Evolutionary conservation across 1,140 invertebrate species (phyloP).

Genomic region (Sarcophaga peregrina): DNA sequence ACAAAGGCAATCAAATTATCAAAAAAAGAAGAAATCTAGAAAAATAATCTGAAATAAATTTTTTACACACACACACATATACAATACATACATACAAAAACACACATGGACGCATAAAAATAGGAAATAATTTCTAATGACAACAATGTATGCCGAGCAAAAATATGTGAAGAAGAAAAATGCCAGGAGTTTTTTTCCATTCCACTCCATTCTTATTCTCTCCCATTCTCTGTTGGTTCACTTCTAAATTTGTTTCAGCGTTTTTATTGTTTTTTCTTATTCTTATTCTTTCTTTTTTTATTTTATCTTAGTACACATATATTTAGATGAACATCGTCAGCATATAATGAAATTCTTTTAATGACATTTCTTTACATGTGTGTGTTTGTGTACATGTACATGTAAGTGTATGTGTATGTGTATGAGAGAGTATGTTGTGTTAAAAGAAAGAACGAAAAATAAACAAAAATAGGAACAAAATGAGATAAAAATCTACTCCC

Average conservation of each 20-base stretch:
- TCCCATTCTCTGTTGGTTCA: too few relatives aligned
- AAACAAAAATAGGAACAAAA: neutral
- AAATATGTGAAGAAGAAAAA: neutral
- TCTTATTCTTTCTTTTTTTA: neutral
- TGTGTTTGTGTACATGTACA: too few relatives aligned
- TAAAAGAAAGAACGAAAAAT: neutral
- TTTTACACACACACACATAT: neutral
- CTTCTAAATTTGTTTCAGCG: too few relatives aligned
- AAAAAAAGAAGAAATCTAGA: slow-evolving; percentile 10
- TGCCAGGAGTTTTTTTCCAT: neutral
- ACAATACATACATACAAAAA: too few relatives aligned
- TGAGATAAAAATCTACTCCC: neutral
- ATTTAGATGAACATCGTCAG: slow-evolving; percentile 14
- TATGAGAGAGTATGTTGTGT: neutral
- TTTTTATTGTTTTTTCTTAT: neutral
- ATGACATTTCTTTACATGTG: neutral
- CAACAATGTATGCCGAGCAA: too few relatives aligned
- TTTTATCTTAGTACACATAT: slow-evolving; percentile 19
- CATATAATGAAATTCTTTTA: slow-evolving; percentile 18
- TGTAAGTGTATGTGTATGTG: too few relatives aligned
- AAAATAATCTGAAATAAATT: neutral
- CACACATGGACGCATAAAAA: too few relatives aligned
- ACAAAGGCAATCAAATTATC: neutral
- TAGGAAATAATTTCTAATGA: too few relatives aligned
- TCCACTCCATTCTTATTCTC: too few relatives aligned